Evolutionary conservation across 2,797 vertebrate genomes (phyloP).

Genomic region (Spizella passerina): DNA sequence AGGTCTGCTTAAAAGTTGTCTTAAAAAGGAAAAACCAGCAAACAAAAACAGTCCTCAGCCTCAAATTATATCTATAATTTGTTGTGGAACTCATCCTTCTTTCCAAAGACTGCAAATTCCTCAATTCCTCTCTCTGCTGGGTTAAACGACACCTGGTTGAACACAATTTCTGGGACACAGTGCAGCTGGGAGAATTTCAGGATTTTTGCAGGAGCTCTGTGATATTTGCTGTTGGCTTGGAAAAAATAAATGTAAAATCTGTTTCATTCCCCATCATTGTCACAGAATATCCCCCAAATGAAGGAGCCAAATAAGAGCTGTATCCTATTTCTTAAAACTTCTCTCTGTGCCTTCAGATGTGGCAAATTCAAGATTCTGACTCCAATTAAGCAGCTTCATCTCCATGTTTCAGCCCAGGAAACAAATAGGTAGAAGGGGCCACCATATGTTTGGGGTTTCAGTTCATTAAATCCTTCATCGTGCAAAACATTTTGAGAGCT

Average conservation of each 20-base stretch:
- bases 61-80: background rate
- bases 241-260: background rate
- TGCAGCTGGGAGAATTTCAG: background rate
- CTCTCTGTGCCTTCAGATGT: background rate
- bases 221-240: background rate
- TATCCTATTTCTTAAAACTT: background rate
- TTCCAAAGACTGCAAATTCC: background rate
- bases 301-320: background rate
- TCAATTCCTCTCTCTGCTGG: background rate
- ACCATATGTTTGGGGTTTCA: slow-evolving; percentile 5
- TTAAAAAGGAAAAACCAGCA: background rate
- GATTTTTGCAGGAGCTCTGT: background rate
- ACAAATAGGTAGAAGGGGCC: slow-evolving; percentile 12
- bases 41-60: background rate
- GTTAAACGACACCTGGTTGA: background rate
- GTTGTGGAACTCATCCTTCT: background rate
- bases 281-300: background rate
- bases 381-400: slow-evolving; percentile 13
- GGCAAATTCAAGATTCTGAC: background rate
- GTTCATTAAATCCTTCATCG: slow-evolving; percentile 22
- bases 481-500: slow-evolving; percentile 23
- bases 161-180: background rate
- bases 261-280: background rate
- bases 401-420: background rate
- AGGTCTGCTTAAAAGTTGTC: background rate